Percentiles rank a stretch among this genome's conserved stretches.
Evolutionary conservation across 2,113 vertebrate genomes (phyloP).

Genomic region (Boulengeromyrus knoepffleri): DNA sequence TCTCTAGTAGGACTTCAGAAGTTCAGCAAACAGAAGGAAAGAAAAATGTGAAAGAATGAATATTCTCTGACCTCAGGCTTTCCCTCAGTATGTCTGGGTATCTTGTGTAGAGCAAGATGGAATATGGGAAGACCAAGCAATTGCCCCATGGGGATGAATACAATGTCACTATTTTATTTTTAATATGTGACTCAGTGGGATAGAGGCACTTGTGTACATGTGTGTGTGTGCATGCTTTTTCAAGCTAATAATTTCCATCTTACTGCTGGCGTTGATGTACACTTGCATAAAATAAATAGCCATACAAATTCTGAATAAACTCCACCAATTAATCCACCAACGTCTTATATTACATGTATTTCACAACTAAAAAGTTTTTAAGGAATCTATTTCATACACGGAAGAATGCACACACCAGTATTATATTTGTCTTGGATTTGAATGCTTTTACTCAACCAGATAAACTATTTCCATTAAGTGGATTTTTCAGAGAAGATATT

Average conservation of each 20-base stretch:
- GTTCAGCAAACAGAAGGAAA: background rate
- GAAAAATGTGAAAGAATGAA: background rate
- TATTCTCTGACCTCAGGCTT: background rate
- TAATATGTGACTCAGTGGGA: background rate
- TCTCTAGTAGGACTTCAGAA: background rate
- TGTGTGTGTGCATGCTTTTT: background rate
- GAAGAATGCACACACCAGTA: slow-evolving; percentile 31
- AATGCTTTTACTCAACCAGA: slow-evolving; percentile 60
- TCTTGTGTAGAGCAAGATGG: background rate
- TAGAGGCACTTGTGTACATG: background rate
- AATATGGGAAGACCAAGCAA: background rate
- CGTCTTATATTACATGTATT: background rate
- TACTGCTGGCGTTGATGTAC: background rate
- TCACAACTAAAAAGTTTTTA: background rate
- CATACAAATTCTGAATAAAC: background rate
- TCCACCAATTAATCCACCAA: background rate
- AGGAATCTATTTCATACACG: slow-evolving; percentile 21
- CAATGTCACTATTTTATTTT: background rate
- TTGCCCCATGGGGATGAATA: background rate
- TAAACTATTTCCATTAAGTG: slow-evolving; percentile 75
- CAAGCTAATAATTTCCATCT: background rate
- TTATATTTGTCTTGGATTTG: slow-evolving; percentile 59
- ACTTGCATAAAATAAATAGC: background rate
- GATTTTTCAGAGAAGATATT: slow-evolving; percentile 65
- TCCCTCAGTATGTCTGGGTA: background rate